Percentiles rank a stretch among this genome's conserved stretches.
Conservation (phyloP, 1,140 invertebrate species). For the Trichomalopsis sarcophagae region DNA sequence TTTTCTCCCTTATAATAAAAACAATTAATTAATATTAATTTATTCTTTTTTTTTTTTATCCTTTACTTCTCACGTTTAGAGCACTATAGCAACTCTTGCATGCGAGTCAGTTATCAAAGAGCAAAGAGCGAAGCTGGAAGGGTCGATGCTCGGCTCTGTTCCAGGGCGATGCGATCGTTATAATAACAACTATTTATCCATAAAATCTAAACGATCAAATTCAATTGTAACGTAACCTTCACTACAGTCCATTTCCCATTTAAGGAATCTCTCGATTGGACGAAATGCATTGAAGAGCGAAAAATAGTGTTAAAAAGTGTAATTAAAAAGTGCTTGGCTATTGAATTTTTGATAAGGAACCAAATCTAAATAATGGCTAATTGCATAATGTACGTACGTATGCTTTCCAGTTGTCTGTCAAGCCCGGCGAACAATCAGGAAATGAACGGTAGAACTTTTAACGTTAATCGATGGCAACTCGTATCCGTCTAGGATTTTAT, state of each 20-base stretch:
- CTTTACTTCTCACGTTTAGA: conserved; percentile 40
- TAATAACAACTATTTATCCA: conserved; percentile 72
- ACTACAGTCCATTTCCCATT: conserved; percentile 65
- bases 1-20: conserved; percentile 51
- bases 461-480: conserved; percentile 66
- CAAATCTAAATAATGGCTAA: conserved; percentile 21
- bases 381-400: conserved; percentile 26
- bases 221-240: conserved; percentile 73
- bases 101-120: conserved; percentile 43
- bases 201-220: conserved; percentile 76
- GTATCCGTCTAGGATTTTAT: conserved; percentile 61
- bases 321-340: conserved; percentile 41
- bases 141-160: conserved; percentile 62
- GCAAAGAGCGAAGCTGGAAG: conserved; percentile 55
- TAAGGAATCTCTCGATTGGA: conserved; percentile 17
- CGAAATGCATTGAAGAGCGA: conserved; percentile 24
- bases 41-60: conserved; percentile 38
- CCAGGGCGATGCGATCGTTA: conserved; percentile 69
- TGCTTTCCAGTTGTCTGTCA: conserved; percentile 33
- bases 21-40: conserved; percentile 53
- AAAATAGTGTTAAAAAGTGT: conserved; percentile 12
- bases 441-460: conserved; percentile 67
- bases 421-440: conserved; percentile 54
- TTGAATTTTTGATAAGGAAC: conserved; percentile 36
- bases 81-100: conserved; percentile 33